These are phyloP conservation scores for Panthera uncia DNA, from an alignment of 2,113 vertebrate species.

Conservation along the genomic window DNA sequence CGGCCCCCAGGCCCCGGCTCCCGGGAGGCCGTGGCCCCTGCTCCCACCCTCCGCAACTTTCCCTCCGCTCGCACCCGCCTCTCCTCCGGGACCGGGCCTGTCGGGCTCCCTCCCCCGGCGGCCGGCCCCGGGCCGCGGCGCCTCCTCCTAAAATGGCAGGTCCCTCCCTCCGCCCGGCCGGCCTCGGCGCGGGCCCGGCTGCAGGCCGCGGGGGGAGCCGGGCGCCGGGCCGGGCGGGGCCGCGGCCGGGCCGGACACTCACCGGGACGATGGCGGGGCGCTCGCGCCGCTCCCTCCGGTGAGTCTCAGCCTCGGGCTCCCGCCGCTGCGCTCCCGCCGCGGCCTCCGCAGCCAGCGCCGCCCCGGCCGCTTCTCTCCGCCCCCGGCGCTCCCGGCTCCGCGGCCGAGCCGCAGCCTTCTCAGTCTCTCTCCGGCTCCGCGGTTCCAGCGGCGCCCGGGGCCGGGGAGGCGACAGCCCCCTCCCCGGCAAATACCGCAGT, in stretches of 20 bases:
- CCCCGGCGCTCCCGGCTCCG: slow-evolving; percentile 47
- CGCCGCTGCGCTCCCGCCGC: slow-evolving; percentile 68
- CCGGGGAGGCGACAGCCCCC: slow-evolving; percentile 75
- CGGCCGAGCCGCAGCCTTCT: slow-evolving; percentile 59
- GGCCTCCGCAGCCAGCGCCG: slow-evolving; percentile 73
- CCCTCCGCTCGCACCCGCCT: slow-evolving; percentile 47
- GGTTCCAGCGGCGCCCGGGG: slow-evolving; percentile 61
- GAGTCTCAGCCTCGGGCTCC: slow-evolving; percentile 67
- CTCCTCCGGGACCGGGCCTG: slow-evolving; percentile 56
- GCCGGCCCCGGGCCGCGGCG: slow-evolving; percentile 49
- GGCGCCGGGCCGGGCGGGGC: slow-evolving; percentile 55
- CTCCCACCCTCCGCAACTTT: slow-evolving; percentile 67
- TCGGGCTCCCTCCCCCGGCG: slow-evolving; percentile 47
- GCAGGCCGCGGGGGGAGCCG: slow-evolving; percentile 46
- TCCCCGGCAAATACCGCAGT: slow-evolving; percentile 79
- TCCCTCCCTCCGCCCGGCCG: slow-evolving; percentile 67
- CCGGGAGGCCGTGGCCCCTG: slow-evolving; percentile 45
- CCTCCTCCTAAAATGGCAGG: slow-evolving; percentile 78
- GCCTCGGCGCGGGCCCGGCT: slow-evolving; percentile 45
- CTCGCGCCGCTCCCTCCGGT: slow-evolving; percentile 67
- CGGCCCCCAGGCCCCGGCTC: slow-evolving; percentile 46
- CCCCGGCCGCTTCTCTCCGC: slow-evolving; percentile 65
- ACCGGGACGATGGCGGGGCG: slow-evolving; percentile 74
- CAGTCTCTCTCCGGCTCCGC: slow-evolving; percentile 72
- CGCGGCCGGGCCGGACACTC: slow-evolving; percentile 69